Conservation (phyloP, 2,888 invertebrate genomes). For the Mechanitis mazaeus region DNA sequence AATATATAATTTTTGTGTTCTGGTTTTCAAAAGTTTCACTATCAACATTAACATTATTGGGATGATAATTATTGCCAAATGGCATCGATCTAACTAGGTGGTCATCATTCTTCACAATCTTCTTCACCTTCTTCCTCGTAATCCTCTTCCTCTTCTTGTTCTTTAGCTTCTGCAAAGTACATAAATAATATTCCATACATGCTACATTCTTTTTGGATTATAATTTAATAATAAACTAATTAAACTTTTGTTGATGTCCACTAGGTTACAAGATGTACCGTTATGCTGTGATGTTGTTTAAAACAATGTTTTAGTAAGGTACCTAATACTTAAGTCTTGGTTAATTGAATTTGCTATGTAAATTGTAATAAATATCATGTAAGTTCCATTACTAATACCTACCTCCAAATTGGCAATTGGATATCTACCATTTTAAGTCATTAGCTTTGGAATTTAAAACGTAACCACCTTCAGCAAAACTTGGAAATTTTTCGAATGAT, state of each 20-base stretch:
- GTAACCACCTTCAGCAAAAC: conserved; percentile 16
- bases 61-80: conserved; percentile 17
- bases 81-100: conserved; percentile 31
- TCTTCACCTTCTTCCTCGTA: conserved; percentile 43
- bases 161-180: conserved; percentile 37
- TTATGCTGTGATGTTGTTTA: too few species aligned
- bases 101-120: conserved; percentile 35
- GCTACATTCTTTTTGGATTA: background rate
- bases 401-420: conserved; percentile 10
- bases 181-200: background rate
- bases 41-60: conserved; percentile 15
- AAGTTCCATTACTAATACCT: conserved; percentile 4
- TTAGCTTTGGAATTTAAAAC: conserved; percentile 10
- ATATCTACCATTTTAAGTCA: conserved; percentile 15
- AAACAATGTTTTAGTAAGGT: too few species aligned
- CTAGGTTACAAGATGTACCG: too few species aligned
- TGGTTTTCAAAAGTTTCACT: background rate
- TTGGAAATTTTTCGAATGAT: conserved; percentile 15
- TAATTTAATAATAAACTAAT: background rate
- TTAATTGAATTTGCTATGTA: background rate
- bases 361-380: background rate
- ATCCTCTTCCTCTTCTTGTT: conserved; percentile 42
- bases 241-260: background rate
- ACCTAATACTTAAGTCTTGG: too few species aligned
- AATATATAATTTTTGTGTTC: background rate